Base-by-base conservation (phyloP, 2,888 invertebrate genomes). In the Xestia xanthographa region DNA sequence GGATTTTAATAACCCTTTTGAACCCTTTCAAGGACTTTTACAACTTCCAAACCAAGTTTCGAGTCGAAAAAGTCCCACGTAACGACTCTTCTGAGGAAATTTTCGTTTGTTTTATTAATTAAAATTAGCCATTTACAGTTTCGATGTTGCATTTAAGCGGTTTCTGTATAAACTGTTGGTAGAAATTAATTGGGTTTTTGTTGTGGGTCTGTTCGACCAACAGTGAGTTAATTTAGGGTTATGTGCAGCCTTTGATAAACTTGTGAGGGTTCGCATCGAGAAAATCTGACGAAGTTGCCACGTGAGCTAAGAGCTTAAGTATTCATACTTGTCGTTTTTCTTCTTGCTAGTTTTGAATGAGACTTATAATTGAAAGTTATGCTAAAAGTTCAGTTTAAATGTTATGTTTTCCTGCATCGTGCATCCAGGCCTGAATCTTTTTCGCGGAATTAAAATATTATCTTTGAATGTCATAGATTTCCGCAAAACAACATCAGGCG, bases 101-200 rank as follows among this genome's bases (percentile, higher is more conserved):
- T 77, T 79, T 75, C 77, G 71, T 75, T 72, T 85, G 86, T 86
- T 81, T 86, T 81, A 75, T 84, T 83, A 88, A 88, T 87, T 84
- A 84, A 88, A 86, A 87, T 88, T 87, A 87, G 84, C 83, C 81
- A 81, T 83, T 86, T 81, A 84, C 83, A 85, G 83, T 80, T 85
- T 85, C 66, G 73, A 83, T 77, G 85, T 88, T 82, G 88, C 87
- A 87, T 88, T 88, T 88, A 79, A 82, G 79, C 83, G 88, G 88
- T 87, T 88, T 88, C 88, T 77, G 84, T 80, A 43, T 82, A 80
- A 82, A 79, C 72, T 69, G 79, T 70, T 73, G 77, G 85, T 83
- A 41, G 66, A 76, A 83, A 87, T 91, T 95, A 94, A 94, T 95
- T 94, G 92, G 90, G 87, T 90, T 93, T 93, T 93, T 87, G 88